Percentiles rank a stretch among this genome's conserved stretches.
These are phyloP conservation scores for Mus spicilegus DNA, from an alignment of 2,113 vertebrate genomes.

Conservation along the genomic window DNA sequence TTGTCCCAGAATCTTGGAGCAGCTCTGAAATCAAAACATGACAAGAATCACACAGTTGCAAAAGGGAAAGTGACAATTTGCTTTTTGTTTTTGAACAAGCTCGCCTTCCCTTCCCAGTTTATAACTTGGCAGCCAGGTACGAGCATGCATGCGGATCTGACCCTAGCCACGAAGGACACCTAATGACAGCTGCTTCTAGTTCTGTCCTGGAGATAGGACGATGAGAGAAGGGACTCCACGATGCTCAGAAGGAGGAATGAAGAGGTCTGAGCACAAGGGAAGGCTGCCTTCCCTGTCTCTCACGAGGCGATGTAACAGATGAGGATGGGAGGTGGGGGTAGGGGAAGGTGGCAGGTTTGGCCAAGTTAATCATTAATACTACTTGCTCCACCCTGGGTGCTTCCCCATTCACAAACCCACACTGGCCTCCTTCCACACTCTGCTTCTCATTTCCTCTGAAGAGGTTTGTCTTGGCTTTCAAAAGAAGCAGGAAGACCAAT, in stretches of 20 bases:
- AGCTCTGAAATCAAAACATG: constrained; percentile 78
- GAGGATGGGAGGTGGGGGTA: background rate
- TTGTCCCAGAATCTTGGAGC: constrained; percentile 75
- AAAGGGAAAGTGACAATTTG: constrained; percentile 75
- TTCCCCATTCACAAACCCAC: background rate
- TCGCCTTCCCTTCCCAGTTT: constrained; percentile 53
- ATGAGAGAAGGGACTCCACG: background rate
- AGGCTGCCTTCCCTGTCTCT: background rate
- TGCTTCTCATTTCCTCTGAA: background rate
- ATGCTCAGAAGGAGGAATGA: background rate
- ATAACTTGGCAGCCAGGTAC: constrained; percentile 51
- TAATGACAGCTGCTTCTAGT: background rate
- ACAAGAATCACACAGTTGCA: constrained; percentile 67
- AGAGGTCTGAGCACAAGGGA: background rate
- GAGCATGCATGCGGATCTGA: background rate
- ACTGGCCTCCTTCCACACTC: background rate
- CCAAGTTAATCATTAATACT: background rate
- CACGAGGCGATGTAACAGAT: background rate
- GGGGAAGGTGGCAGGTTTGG: background rate
- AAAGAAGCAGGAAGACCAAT: background rate
- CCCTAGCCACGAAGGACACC: background rate
- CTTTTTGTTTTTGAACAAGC: constrained; percentile 75
- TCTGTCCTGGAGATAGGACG: background rate
- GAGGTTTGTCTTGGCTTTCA: background rate
- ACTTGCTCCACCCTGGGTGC: no score